Evolutionary conservation across 2,797 vertebrate genomes (phyloP).

Genomic region (Channallabes apus): DNA sequence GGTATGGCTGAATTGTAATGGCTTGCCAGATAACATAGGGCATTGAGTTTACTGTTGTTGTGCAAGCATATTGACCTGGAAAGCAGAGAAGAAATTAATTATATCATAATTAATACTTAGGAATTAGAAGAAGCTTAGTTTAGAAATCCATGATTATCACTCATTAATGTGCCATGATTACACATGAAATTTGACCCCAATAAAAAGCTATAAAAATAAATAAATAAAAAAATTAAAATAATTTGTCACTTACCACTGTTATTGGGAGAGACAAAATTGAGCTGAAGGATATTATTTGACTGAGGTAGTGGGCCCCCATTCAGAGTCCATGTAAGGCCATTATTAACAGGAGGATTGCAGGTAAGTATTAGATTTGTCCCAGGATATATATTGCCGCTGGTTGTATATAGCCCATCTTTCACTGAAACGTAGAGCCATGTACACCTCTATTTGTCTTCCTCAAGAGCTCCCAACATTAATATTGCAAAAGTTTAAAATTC

Average conservation of each 20-base stretch:
- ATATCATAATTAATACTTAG: not conserved
- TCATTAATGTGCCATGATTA: not conserved
- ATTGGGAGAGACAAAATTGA: not conserved
- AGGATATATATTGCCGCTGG: not conserved
- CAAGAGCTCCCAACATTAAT: not conserved
- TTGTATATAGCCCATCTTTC: not conserved
- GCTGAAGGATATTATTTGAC: not conserved
- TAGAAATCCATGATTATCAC: too few relatives aligned
- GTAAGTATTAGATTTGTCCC: not conserved
- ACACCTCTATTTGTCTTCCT: not conserved
- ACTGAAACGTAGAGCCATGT: constrained; percentile 9
- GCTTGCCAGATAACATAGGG: not conserved
- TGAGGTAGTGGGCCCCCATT: not conserved
- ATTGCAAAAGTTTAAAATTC: too few relatives aligned
- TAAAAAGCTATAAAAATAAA: not conserved
- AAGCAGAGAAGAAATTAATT: not conserved
- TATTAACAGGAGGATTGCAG: not conserved
- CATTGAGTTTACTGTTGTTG: not conserved
- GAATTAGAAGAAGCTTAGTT: too few relatives aligned
- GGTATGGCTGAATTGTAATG: not conserved
- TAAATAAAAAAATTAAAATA: too few relatives aligned
- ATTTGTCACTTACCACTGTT: not conserved
- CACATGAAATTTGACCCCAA: not conserved
- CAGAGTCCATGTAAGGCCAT: not conserved
- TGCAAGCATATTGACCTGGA: constrained; percentile 7